Percentiles rank a stretch among this genome's conserved stretches.
Evolutionary conservation across 2,888 invertebrate species (phyloP).

Genomic region (Pseudeuparius sepicola): DNA sequence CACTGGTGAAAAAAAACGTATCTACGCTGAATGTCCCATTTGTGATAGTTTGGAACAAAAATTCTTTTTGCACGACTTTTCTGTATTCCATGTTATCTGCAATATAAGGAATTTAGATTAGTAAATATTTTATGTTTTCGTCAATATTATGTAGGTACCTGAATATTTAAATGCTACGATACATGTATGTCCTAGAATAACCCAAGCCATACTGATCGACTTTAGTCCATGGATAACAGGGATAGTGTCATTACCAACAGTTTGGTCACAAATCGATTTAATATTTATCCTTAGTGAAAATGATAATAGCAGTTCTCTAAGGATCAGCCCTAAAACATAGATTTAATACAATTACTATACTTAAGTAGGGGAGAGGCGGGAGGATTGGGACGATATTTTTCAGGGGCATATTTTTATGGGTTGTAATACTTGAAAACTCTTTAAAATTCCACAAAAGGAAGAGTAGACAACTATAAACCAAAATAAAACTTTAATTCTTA

Average conservation of each 20-base stretch:
- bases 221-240: slow-evolving; percentile 58
- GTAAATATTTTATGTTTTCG: neutral
- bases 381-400: too few species aligned
- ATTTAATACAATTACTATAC: too few species aligned
- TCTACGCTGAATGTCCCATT: slow-evolving; percentile 75
- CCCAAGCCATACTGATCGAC: slow-evolving; percentile 54
- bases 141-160: slow-evolving; percentile 33
- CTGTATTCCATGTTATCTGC: slow-evolving; percentile 65
- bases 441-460: too few species aligned
- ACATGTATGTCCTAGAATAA: slow-evolving; percentile 63
- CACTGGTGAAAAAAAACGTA: slow-evolving; percentile 73
- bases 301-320: slow-evolving; percentile 62
- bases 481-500: too few species aligned
- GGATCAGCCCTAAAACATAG: slow-evolving; percentile 43
- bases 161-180: slow-evolving; percentile 77
- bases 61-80: slow-evolving; percentile 62
- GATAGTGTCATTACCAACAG: slow-evolving; percentile 70
- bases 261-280: slow-evolving; percentile 69
- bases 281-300: slow-evolving; percentile 70
- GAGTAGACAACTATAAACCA: too few species aligned
- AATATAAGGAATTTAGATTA: slow-evolving; percentile 8
- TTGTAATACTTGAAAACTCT: too few species aligned
- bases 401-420: too few species aligned
- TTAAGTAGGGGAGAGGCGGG: too few species aligned
- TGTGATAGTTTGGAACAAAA: slow-evolving; percentile 68